Base-by-base conservation (phyloP, 2,888 invertebrate species). In the Drosophila mulleri region DNA sequence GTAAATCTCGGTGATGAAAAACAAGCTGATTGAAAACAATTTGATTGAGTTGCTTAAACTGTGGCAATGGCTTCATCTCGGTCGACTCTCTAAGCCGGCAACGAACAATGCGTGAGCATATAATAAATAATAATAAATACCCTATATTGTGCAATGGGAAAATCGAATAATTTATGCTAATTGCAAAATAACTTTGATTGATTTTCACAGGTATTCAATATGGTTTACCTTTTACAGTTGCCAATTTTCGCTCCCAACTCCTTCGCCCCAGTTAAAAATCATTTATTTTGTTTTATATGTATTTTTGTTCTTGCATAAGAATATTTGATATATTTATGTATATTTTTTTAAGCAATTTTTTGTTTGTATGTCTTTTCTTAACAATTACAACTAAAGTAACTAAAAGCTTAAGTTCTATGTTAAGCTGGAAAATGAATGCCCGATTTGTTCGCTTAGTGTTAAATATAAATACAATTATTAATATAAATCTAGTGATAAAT, bases 241-340 rank as follows among this genome's bases (percentile, higher is more conserved):
- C 8, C 29, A 29, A 29, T 8, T 29, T 8, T 29, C 29, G 29
- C 29, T 29, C 29, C 29, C 7, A 29, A 7, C 7, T 29, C 18
- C 18, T 16, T 2, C 7, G 16, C n/a, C 61, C 18, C 18, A 67
- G 41, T 54, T 18, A 56, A 60, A 47, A 20, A 16, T 2, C 52
- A 42, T 41, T 37, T 37, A 1, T 12, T 37, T 53, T 39, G n/a
- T 54, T 29, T 53, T 54, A 26, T 54, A 41, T 26, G 26, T 72
- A 76, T 74, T 72, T 75, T 73, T 67, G 47, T 79, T 77, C 64
- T 88, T 81, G 75, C 72, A 68, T 84, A 76, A 87, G 82, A 87
- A 85, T 87, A 82, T 87, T 84, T 88, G 64, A 76, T 88, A 81
- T 86, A 75, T 81, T 81, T 62, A 75, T 86, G 80, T 66, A 75